Evolutionary conservation across 2,888 invertebrate species (phyloP).

Genomic region (Drosophila anomelani): DNA sequence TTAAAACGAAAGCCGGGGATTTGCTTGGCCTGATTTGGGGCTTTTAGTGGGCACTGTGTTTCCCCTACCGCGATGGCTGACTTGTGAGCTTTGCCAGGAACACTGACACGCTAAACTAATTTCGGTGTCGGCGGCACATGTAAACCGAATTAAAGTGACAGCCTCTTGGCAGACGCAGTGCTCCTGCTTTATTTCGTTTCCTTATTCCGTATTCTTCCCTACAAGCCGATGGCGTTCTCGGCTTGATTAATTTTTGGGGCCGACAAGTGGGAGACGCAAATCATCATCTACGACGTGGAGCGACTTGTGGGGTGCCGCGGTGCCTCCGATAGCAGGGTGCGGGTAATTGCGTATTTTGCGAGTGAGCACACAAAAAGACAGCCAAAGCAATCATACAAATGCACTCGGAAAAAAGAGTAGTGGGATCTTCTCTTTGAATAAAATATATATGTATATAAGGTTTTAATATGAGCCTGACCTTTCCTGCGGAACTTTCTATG

Average conservation of each 20-base stretch:
- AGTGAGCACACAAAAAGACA: slow-evolving; percentile 42
- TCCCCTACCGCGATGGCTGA: slow-evolving; percentile 6
- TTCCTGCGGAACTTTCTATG: background rate
- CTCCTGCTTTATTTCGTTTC: slow-evolving; percentile 1
- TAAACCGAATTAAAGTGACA: slow-evolving; percentile 62
- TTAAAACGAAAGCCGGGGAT: slow-evolving; percentile 41
- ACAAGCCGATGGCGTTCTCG: slow-evolving; percentile 55
- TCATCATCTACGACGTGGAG: slow-evolving; percentile 51
- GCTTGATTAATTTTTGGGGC: slow-evolving; percentile 72
- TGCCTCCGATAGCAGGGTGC: slow-evolving; percentile 25
- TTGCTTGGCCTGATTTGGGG: slow-evolving; percentile 31
- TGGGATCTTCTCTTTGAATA: background rate
- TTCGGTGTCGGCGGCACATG: slow-evolving; percentile 72
- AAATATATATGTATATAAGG: background rate
- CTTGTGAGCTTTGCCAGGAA: slow-evolving; percentile 54
- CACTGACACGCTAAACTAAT: slow-evolving; percentile 76
- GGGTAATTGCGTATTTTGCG: slow-evolving; percentile 67
- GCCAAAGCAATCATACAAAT: slow-evolving; percentile 31
- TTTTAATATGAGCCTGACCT: background rate
- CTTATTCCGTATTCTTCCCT: slow-evolving; percentile 31
- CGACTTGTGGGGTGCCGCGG: slow-evolving; percentile 22
- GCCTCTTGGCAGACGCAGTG: slow-evolving; percentile 33
- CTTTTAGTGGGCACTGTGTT: slow-evolving; percentile 25
- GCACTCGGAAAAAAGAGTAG: slow-evolving; percentile 6
- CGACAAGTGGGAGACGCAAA: slow-evolving; percentile 69